A percentile compares a stretch with the other conserved stretches of the same genome.
phyloP scores from a whole-genome alignment of 2,888 invertebrate species.

The Thereva nobilitata region DNA sequence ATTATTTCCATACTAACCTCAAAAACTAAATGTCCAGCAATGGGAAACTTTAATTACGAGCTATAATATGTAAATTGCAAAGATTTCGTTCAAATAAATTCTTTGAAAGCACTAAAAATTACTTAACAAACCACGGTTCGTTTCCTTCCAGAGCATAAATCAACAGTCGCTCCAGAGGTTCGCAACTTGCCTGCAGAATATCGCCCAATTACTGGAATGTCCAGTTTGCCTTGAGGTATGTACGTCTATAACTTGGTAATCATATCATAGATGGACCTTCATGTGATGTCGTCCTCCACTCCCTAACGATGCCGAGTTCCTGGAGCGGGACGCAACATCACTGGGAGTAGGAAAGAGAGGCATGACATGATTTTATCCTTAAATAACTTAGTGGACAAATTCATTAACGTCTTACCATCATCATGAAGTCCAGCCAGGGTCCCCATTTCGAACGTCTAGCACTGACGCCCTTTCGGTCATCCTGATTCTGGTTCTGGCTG shows the following conservation, averaged over 20 bases:
- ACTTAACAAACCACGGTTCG: neutral
- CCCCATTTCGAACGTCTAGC: conserved; percentile 9
- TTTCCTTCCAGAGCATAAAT: conserved; percentile 47
- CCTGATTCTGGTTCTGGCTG: neutral
- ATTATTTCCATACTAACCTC: too few species aligned
- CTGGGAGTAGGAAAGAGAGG: conserved; percentile 5
- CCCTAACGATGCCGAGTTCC: conserved; percentile 25
- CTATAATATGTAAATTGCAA: too few species aligned
- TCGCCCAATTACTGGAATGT: conserved; percentile 60
- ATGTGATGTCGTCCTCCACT: conserved; percentile 17
- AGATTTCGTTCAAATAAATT: too few species aligned
- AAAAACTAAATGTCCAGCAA: too few species aligned
- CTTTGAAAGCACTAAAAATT: too few species aligned
- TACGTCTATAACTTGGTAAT: conserved; percentile 46
- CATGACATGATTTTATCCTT: conserved; percentile 36
- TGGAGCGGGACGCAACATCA: conserved; percentile 19
- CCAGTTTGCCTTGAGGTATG: conserved; percentile 60
- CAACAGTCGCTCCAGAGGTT: conserved; percentile 59
- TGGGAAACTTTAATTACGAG: too few species aligned
- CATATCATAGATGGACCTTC: conserved; percentile 45
- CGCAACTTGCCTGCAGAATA: conserved; percentile 59
- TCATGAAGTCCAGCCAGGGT: conserved; percentile 5
- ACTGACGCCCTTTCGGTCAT: neutral
- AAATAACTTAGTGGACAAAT: conserved; percentile 40
- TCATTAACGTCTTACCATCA: conserved; percentile 37